Evolutionary conservation across 92 coral and sea anemone species (phyloP).

Genomic region (Heteractis magnifica): DNA sequence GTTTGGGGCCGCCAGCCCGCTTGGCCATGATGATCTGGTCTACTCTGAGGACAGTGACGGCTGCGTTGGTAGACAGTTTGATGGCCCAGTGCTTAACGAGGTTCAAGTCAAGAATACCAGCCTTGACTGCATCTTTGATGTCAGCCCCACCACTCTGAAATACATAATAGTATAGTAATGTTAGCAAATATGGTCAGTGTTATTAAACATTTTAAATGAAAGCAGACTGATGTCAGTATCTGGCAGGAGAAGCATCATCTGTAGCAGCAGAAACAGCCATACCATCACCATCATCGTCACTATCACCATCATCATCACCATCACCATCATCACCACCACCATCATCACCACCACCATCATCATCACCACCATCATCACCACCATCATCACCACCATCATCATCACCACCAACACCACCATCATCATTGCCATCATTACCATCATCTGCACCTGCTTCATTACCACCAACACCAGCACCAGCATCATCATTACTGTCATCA

Average conservation of each 20-base stretch:
- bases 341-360: not conserved
- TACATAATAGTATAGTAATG: no score
- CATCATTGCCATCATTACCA: not conserved
- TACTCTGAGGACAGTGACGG: conserved; percentile 86
- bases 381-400: not conserved
- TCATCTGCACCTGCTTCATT: not conserved
- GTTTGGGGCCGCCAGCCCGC: conserved; percentile 97
- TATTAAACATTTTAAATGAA: no score
- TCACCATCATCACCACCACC: not conserved
- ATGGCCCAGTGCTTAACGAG: conserved; percentile 86
- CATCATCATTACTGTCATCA: not conserved
- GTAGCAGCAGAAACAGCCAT: not conserved
- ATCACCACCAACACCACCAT: no score
- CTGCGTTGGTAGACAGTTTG: conserved; percentile 90
- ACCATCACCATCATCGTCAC: not conserved
- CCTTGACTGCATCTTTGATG: conserved; percentile 77
- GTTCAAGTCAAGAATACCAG: conserved; percentile 76
- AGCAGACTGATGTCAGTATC: no score
- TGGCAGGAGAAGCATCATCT: not conserved
- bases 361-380: not conserved
- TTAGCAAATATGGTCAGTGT: no score
- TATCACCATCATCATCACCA: not conserved
- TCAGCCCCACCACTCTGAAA: conserved; percentile 79
- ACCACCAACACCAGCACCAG: not conserved
- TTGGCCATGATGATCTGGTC: conserved; percentile 99